Base-by-base conservation (phyloP, 2,797 vertebrate genomes). In the Pseudotriccus pelzelni region DNA sequence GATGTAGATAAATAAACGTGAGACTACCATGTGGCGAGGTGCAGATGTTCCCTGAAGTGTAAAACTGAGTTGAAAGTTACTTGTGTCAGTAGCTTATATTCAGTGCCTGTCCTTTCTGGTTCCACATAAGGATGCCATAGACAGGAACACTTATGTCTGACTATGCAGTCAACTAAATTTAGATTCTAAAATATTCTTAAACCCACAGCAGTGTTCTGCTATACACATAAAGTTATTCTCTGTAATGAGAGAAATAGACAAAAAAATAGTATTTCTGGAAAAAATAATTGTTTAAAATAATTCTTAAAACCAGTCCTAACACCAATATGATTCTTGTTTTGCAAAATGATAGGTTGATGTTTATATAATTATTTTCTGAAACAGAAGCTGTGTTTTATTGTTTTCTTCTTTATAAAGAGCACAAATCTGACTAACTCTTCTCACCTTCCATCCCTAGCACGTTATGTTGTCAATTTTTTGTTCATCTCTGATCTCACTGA, bases 361-460 rank as follows among this genome's bases (percentile, higher is more conserved):
- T 84, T 68, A 14, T 56, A 13, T 66, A 27, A 5, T 6, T 49
- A 36, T 76, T 75, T 80, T 4, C 60, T 74, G 90, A 80, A 80
- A 74, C 1, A 1, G 18, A 52, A 67, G 27, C 14, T 83, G 23
- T 0, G 0, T 69, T 94, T 76, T 49, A 21, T 36, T 41, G 11
- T 84, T 80, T 50, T 3, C 4, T 27, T 79, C 24, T 47, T 47
- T 46, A 53, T 46, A 60, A 93, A 64, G 37, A 84, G 5, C 37
- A 24, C 19, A 86, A 56, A 67, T 63, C 37, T 74, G 44, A 50
- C 36, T 43, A 1, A n/a, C 5, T 75, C 39, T 80, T 90, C 36
- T 89, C 11, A 37, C 18, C 11, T 87, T 15, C 27, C 7, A 21
- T 70, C 44, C 32, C 49, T 46, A 60, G 13, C 0, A 0, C 4